Evolutionary conservation across 2,888 invertebrate genomes (phyloP).

Genomic region (Eulithis testata): DNA sequence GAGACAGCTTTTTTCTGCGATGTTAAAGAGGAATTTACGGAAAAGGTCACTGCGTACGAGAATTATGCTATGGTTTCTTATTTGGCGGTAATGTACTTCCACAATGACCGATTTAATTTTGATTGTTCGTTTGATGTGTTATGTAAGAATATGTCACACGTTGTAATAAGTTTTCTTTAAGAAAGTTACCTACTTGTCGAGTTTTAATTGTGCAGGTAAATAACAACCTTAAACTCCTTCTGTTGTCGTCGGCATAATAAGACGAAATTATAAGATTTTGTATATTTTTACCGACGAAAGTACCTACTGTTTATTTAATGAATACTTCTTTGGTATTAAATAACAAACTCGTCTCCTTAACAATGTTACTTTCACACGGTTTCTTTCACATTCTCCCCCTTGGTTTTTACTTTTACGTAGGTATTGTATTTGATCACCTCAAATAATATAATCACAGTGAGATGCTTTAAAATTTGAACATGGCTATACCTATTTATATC

Average conservation of each 20-base stretch:
- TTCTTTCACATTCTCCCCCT: conserved; percentile 46
- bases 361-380: conserved; percentile 61
- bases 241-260: conserved; percentile 43
- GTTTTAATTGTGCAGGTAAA: conserved; percentile 45
- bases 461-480: too few species aligned
- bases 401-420: neutral
- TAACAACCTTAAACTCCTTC: conserved; percentile 42
- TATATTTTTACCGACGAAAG: conserved; percentile 46
- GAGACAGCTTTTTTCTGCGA: conserved; percentile 57
- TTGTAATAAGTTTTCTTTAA: conserved; percentile 57
- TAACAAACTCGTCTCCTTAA: conserved; percentile 41
- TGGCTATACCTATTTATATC: too few species aligned
- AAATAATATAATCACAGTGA: neutral
- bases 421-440: neutral
- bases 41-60: conserved; percentile 40
- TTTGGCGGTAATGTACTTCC: conserved; percentile 40
- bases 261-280: conserved; percentile 49
- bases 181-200: conserved; percentile 60
- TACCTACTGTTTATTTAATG: conserved; percentile 3
- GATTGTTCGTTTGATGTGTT: conserved; percentile 58
- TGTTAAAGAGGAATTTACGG: conserved; percentile 33
- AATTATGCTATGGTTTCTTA: conserved; percentile 38
- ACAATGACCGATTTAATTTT: conserved; percentile 61
- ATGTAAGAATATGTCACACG: conserved; percentile 64
- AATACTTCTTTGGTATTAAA: conserved; percentile 8